phyloP scores from a whole-genome alignment of 2,797 vertebrate genomes.

The Cuculus canorus region DNA sequence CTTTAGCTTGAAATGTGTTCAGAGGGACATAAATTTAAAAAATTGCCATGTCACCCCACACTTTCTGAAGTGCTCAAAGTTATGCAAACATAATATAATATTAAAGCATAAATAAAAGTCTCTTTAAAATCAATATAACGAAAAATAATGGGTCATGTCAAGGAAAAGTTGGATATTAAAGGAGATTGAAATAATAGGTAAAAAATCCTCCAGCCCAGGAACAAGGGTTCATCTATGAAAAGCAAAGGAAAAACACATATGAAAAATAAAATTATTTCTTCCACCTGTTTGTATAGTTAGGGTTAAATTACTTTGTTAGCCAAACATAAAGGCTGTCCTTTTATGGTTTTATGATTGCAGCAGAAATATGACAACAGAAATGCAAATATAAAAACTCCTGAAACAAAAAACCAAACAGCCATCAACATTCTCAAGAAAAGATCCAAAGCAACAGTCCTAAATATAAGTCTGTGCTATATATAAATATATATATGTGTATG shows the following conservation, averaged over 20 bases:
- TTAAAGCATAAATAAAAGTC: neutral
- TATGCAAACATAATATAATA: neutral
- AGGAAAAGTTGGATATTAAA: neutral
- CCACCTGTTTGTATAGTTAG: neutral
- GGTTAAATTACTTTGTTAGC: neutral
- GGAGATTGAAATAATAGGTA: neutral
- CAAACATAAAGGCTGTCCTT: neutral
- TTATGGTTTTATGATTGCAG: neutral
- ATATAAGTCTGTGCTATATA: neutral
- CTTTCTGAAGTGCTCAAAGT: neutral
- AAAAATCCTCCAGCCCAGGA: neutral
- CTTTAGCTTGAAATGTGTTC: conserved; percentile 14
- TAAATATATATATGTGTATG: no score
- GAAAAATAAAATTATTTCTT: neutral
- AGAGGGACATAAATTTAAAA: neutral
- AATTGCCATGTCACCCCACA: neutral
- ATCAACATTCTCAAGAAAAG: neutral
- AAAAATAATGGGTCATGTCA: neutral
- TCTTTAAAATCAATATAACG: neutral
- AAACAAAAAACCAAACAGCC: neutral
- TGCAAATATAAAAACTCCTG: neutral
- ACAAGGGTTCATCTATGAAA: neutral
- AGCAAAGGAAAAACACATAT: neutral
- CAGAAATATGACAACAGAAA: neutral
- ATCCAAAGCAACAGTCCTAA: neutral